phyloP scores from a whole-genome alignment of 2,113 vertebrate species.

The Ictidomys tridecemlineatus region DNA sequence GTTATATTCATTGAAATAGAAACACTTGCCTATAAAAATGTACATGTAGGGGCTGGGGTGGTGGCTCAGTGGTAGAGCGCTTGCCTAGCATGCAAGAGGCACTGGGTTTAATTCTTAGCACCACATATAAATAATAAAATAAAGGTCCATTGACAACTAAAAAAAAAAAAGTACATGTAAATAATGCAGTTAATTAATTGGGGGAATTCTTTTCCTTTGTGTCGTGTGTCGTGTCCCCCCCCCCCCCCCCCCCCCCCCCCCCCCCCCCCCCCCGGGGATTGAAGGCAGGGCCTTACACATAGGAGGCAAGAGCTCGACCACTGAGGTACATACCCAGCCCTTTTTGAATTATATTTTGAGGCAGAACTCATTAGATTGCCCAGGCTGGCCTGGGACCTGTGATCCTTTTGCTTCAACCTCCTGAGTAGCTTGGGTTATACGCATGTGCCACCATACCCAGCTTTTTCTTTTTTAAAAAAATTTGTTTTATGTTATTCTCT shows the following conservation, averaged over 20 bases:
- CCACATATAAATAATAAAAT: too few species aligned
- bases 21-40: background rate
- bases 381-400: background rate
- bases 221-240: too few species aligned
- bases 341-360: background rate
- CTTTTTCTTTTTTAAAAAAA: background rate
- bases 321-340: background rate
- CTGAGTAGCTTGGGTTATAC: background rate
- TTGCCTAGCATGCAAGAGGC: too few species aligned
- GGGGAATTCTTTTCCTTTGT: slow-evolving; percentile 20
- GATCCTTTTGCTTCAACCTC: background rate
- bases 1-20: background rate
- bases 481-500: background rate
- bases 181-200: background rate
- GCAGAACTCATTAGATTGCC: background rate
- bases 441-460: background rate
- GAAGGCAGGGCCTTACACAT: background rate
- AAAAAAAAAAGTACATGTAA: too few species aligned
- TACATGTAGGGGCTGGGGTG: background rate
- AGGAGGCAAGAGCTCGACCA: background rate
- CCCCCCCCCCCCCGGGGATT: too few species aligned
- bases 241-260: too few species aligned
- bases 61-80: too few species aligned
- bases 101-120: too few species aligned
- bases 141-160: too few species aligned